A percentile compares a stretch with the other conserved stretches of the same genome.
Conservation (phyloP, 2,797 vertebrate genomes). For the Coendou prehensilis region DNA sequence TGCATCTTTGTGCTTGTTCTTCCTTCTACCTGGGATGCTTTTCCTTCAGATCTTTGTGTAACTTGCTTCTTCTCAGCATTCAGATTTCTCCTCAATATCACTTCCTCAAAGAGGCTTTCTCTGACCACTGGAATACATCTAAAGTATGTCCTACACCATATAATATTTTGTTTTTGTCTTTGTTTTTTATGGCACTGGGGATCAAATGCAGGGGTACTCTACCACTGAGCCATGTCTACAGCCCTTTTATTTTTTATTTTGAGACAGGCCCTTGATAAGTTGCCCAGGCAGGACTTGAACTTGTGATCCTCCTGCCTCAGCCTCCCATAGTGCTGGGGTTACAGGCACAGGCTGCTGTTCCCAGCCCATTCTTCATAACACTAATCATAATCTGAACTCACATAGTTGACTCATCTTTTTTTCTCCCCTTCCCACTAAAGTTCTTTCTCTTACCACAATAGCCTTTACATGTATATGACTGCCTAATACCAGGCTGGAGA, state of each 20-base stretch:
- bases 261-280: neutral
- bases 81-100: neutral
- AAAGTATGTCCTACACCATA: neutral
- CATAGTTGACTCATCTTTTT: neutral
- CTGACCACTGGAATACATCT: neutral
- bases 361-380: neutral
- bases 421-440: neutral
- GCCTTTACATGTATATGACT: neutral
- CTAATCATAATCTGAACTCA: neutral
- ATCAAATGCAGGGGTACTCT: neutral
- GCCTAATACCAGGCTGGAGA: neutral
- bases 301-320: neutral
- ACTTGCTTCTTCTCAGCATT: slow-evolving; percentile 39
- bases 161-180: neutral
- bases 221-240: neutral
- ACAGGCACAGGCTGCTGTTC: neutral
- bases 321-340: neutral
- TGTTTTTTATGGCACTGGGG: neutral
- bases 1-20: slow-evolving; percentile 22
- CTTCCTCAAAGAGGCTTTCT: slow-evolving; percentile 7
- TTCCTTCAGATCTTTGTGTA: neutral
- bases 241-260: neutral
- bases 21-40: neutral
- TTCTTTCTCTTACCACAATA: neutral
- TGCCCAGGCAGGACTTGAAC: neutral